Evolutionary conservation across 2,797 vertebrate species (phyloP).

Genomic region (Sebastes flavidus): DNA sequence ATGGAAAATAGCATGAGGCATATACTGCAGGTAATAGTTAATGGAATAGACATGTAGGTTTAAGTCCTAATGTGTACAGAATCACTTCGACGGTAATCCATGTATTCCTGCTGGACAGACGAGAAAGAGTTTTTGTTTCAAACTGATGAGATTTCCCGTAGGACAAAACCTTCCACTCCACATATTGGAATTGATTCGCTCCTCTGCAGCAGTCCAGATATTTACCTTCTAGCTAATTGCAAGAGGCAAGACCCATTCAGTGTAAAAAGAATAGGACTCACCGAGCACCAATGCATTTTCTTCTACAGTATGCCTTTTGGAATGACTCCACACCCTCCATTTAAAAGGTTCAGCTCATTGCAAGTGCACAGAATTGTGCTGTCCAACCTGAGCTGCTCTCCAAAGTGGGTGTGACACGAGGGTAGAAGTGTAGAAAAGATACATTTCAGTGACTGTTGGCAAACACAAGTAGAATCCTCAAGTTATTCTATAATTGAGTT

Average conservation of each 20-base stretch:
- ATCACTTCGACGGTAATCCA: conserved; percentile 29
- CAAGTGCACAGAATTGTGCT: conserved; percentile 17
- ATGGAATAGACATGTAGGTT: neutral
- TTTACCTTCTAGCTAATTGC: conserved; percentile 78
- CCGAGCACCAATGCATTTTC: conserved; percentile 51
- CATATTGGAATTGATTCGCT: conserved; percentile 79
- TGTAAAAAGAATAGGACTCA: conserved; percentile 37
- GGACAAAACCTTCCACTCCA: conserved; percentile 68
- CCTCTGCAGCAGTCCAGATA: conserved; percentile 66
- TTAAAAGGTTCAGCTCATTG: conserved; percentile 43
- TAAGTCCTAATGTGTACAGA: conserved; percentile 21
- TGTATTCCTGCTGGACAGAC: conserved; percentile 37
- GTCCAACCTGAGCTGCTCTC: conserved; percentile 29
- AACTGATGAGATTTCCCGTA: conserved; percentile 70
- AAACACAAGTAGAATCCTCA: neutral
- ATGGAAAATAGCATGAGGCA: conserved; percentile 14
- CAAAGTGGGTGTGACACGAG: conserved; percentile 6
- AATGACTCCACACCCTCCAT: conserved; percentile 42
- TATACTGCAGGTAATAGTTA: conserved; percentile 6
- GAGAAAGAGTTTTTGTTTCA: conserved; percentile 60
- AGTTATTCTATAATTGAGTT: conserved; percentile 1
- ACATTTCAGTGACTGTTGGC: neutral
- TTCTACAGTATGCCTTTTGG: conserved; percentile 37
- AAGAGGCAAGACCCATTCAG: conserved; percentile 59
- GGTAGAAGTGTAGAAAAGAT: conserved; percentile 17